A percentile compares a stretch with the other conserved stretches of the same genome.
Conservation (phyloP, 1,140 invertebrate species). For the Babylonia areolata region DNA sequence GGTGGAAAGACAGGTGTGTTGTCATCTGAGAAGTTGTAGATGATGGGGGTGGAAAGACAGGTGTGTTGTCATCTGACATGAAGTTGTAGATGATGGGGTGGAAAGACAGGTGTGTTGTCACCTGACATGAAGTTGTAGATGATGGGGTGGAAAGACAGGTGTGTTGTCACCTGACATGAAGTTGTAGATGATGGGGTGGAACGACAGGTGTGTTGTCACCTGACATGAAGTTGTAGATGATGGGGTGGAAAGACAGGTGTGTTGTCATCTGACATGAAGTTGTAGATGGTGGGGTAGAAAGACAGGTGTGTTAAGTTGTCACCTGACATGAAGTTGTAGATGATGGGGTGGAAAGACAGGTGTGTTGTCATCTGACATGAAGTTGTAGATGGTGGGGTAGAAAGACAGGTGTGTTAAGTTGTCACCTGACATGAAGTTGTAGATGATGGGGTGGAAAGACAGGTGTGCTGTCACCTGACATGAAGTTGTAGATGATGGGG, state of each 20-base stretch:
- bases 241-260: conserved; percentile 87
- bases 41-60: too few species aligned
- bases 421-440: conserved; percentile 95
- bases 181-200: conserved; percentile 86
- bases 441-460: conserved; percentile 93
- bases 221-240: conserved; percentile 96
- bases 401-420: too few species aligned
- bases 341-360: conserved; percentile 91
- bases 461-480: conserved; percentile 94
- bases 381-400: conserved; percentile 87
- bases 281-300: conserved; percentile 85
- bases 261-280: conserved; percentile 93
- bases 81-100: too few species aligned
- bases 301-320: conserved; percentile 56
- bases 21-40: too few species aligned
- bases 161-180: conserved; percentile 96
- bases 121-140: conserved; percentile 97
- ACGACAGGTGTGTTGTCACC: too few species aligned
- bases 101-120: too few species aligned
- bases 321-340: conserved; percentile 97
- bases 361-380: conserved; percentile 91
- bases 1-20: too few species aligned
- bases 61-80: too few species aligned
- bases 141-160: conserved; percentile 90
- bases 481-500: conserved; percentile 91